These are phyloP conservation scores for Tridacna crocea DNA, from an alignment of 2,888 invertebrate genomes.

Conservation along the genomic window DNA sequence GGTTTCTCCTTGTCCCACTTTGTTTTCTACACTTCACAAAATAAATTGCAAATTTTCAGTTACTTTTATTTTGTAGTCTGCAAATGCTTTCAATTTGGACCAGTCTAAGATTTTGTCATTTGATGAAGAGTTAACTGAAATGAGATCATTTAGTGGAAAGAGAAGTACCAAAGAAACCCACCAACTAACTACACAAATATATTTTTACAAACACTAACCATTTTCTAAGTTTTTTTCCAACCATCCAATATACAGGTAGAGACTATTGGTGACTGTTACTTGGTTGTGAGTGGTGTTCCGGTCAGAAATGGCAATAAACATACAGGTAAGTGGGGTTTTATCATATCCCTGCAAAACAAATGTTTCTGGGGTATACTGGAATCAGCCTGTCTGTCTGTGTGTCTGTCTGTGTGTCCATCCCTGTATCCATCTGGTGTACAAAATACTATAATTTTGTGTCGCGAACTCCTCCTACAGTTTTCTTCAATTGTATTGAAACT, in stretches of 20 bases:
- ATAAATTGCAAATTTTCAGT: too few species aligned
- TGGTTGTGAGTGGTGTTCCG: slow-evolving; percentile 7
- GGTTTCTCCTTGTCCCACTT: too few species aligned
- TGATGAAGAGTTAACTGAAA: too few species aligned
- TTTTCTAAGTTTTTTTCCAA: neutral
- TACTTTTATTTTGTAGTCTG: too few species aligned
- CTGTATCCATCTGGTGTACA: too few species aligned
- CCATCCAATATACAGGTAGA: neutral
- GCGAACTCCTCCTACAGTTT: neutral
- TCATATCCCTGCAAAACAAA: neutral
- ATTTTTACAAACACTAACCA: too few species aligned
- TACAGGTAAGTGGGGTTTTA: neutral
- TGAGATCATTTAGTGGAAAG: neutral
- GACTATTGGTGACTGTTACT: neutral
- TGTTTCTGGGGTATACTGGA: neutral
- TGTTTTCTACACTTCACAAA: too few species aligned
- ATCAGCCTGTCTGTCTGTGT: too few species aligned
- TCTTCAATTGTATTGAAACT: too few species aligned
- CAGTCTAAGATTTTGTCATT: neutral
- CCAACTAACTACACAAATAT: neutral
- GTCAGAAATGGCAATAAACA: slow-evolving; percentile 8
- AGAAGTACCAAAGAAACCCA: neutral
- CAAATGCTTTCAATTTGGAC: neutral
- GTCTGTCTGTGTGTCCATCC: too few species aligned
- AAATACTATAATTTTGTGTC: too few species aligned